Conservation (phyloP, 2,888 invertebrate species). For the Sarcophaga subvicina region DNA sequence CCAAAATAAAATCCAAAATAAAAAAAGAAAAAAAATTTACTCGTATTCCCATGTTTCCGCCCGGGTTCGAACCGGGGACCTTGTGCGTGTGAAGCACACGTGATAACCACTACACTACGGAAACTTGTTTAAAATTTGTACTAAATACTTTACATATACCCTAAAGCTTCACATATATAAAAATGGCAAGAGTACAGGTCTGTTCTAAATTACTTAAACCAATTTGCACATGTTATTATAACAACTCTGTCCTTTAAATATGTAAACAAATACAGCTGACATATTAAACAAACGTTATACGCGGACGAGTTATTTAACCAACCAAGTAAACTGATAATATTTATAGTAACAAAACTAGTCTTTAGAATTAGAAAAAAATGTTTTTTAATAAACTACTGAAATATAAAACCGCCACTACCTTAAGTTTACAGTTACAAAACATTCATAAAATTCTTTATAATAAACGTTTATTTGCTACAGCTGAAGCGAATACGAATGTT, state of each 20-base stretch:
- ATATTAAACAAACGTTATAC: background rate
- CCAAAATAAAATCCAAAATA: too few species aligned
- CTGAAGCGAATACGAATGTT: background rate
- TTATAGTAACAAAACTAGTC: background rate
- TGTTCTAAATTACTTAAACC: too few species aligned
- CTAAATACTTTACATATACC: too few species aligned
- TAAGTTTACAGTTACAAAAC: background rate
- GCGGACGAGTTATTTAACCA: slow-evolving; percentile 1
- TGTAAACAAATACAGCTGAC: slow-evolving; percentile 36
- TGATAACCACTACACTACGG: slow-evolving; percentile 75
- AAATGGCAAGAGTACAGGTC: too few species aligned
- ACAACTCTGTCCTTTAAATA: background rate
- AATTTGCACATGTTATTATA: slow-evolving; percentile 9
- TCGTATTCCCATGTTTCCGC: slow-evolving; percentile 72
- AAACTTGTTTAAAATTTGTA: slow-evolving; percentile 48
- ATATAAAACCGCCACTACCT: background rate
- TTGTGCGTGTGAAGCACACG: slow-evolving; percentile 79
- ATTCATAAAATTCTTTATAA: background rate
- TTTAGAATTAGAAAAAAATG: slow-evolving; percentile 30
- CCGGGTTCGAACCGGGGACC: slow-evolving; percentile 77
- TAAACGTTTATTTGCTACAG: slow-evolving; percentile 20
- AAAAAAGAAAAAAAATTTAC: background rate
- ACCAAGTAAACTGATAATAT: background rate
- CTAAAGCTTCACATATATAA: too few species aligned
- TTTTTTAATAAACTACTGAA: slow-evolving; percentile 45